phyloP scores from a whole-genome alignment of 2,797 vertebrate genomes.

The Petrocephalus sullivani region DNA sequence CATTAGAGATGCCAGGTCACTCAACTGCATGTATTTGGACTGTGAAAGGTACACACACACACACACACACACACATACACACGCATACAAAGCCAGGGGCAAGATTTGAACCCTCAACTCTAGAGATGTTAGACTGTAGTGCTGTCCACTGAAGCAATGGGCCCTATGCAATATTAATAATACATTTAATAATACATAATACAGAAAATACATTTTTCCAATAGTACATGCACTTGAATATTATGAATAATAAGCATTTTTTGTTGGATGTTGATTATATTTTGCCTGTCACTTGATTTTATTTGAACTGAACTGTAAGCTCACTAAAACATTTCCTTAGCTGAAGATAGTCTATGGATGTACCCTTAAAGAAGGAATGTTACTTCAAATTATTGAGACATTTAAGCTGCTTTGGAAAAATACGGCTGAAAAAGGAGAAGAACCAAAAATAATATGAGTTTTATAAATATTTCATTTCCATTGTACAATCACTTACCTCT shows the following conservation, averaged over 20 bases:
- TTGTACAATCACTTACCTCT: not conserved
- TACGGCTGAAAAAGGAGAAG: not conserved
- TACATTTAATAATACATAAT: not conserved
- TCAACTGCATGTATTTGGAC: not conserved
- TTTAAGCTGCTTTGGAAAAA: not conserved
- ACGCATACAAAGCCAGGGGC: not conserved
- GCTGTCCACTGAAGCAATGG: not conserved
- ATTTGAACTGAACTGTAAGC: not conserved
- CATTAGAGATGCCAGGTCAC: not conserved
- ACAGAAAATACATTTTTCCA: not conserved
- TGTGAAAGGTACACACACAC: not conserved
- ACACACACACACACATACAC: not conserved
- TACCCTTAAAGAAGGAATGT: not conserved
- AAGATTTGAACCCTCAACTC: not conserved
- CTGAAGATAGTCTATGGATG: not conserved
- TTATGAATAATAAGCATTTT: not conserved
- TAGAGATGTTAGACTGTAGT: not conserved
- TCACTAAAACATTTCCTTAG: not conserved
- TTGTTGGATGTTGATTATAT: not conserved
- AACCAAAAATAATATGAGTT: not conserved
- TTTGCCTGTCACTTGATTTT: not conserved
- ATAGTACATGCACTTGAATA: not conserved
- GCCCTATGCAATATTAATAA: not conserved
- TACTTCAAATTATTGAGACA: not conserved
- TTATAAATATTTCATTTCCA: not conserved